Percentiles rank a stretch among this genome's conserved stretches.
Conservation (phyloP, 1,140 invertebrate genomes). For the Pinna nobilis region DNA sequence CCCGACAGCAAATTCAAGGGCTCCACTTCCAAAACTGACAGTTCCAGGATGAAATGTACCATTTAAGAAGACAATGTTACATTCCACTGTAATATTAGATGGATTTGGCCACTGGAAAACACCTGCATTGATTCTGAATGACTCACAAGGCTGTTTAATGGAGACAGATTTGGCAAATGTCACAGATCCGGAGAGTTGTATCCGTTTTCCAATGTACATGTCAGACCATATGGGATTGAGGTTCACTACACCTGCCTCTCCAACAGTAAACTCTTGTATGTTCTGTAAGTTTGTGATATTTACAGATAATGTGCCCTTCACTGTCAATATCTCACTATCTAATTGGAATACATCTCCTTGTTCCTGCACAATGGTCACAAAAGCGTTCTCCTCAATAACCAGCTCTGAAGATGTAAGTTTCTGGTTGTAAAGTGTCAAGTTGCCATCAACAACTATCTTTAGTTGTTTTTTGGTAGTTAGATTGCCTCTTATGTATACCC, state of each 20-base stretch:
- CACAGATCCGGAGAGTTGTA: slow-evolving; percentile 45
- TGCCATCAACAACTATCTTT: slow-evolving; percentile 40
- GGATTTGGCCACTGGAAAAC: slow-evolving; percentile 45
- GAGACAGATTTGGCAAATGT: slow-evolving; percentile 45
- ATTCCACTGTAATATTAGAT: slow-evolving; percentile 48
- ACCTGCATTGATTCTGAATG: slow-evolving; percentile 44
- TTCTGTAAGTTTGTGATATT: slow-evolving; percentile 16
- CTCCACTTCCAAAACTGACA: slow-evolving; percentile 45
- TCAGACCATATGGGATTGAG: slow-evolving; percentile 48
- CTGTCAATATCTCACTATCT: slow-evolving; percentile 16
- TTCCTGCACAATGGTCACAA: slow-evolving; percentile 7
- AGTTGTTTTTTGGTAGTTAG: slow-evolving; percentile 22
- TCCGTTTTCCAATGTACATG: slow-evolving; percentile 44
- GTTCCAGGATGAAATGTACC: slow-evolving; percentile 46
- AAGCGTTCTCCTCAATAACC: slow-evolving; percentile 13
- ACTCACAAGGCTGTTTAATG: slow-evolving; percentile 47
- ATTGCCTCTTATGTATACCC: slow-evolving; percentile 39
- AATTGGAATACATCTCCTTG: slow-evolving; percentile 27
- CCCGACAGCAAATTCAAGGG: slow-evolving; percentile 39
- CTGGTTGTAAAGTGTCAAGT: slow-evolving; percentile 38
- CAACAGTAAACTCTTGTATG: slow-evolving; percentile 45
- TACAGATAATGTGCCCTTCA: slow-evolving; percentile 44
- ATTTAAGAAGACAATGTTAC: slow-evolving; percentile 55
- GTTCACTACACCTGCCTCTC: slow-evolving; percentile 35
- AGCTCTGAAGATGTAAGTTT: slow-evolving; percentile 37